phyloP scores from a whole-genome alignment of 2,888 invertebrate genomes.

The Drosophila hamatofila region DNA sequence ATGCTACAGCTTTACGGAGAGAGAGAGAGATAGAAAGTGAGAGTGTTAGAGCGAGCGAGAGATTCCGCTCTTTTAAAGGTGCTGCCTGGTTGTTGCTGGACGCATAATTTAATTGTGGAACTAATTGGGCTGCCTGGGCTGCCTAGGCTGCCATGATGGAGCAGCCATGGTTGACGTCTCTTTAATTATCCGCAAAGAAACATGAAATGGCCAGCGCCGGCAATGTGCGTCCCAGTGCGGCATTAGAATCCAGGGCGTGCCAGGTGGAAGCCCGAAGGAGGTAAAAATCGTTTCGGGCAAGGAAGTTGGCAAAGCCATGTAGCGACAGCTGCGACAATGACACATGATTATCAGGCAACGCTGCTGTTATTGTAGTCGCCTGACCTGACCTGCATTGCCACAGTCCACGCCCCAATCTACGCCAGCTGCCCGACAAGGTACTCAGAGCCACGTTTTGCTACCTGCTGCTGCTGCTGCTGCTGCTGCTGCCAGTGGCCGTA shows the following conservation, averaged over 20 bases:
- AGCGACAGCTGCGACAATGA: conserved; percentile 75
- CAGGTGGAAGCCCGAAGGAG: conserved; percentile 12
- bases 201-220: conserved; percentile 21
- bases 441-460: conserved; percentile 6
- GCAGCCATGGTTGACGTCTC: conserved; percentile 61
- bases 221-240: conserved; percentile 24
- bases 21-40: neutral
- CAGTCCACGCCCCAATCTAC: conserved; percentile 26
- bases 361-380: conserved; percentile 51
- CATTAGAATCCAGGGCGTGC: conserved; percentile 9
- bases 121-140: conserved; percentile 46
- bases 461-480: too few relatives aligned
- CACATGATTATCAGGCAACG: conserved; percentile 73
- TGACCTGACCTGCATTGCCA: conserved; percentile 46
- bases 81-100: conserved; percentile 13
- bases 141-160: conserved; percentile 47
- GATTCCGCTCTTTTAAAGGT: conserved; percentile 12
- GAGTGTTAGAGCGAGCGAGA: neutral
- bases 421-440: neutral
- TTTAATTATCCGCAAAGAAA: conserved; percentile 67
- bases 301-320: conserved; percentile 34
- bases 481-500: too few relatives aligned
- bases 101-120: conserved; percentile 59
- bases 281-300: conserved; percentile 39
- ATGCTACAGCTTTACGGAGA: neutral